These are phyloP conservation scores for Rostratula benghalensis DNA, from an alignment of 2,113 vertebrate species.

Conservation along the genomic window DNA sequence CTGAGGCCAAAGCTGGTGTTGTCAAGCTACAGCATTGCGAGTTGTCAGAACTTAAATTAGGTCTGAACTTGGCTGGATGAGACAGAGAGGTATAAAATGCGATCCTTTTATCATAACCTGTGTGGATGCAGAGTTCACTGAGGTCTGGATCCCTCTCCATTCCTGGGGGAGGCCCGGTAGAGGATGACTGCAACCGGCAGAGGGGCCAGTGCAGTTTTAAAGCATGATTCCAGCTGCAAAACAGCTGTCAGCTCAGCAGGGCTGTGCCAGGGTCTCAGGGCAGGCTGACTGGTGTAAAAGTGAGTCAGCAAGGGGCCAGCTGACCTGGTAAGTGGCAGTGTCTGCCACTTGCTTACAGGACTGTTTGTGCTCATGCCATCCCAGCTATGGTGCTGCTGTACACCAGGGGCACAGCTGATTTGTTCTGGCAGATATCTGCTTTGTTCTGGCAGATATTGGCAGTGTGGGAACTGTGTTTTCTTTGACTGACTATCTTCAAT, in stretches of 20 bases:
- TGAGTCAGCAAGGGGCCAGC: neutral
- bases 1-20: neutral
- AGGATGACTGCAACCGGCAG: neutral
- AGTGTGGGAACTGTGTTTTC: neutral
- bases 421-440: neutral
- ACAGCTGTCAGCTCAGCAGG: neutral
- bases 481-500: neutral
- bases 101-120: neutral
- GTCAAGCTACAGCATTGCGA: neutral
- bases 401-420: too few species aligned
- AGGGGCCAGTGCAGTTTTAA: neutral
- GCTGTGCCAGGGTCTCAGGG: neutral
- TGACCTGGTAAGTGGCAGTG: neutral
- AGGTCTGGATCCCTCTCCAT: neutral
- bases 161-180: neutral
- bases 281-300: neutral
- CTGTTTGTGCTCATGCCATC: neutral
- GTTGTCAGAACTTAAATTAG: neutral
- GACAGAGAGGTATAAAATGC: neutral
- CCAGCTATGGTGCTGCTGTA: neutral
- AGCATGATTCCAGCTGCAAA: neutral
- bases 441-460: neutral
- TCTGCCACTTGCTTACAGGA: accelerated
- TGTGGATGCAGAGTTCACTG: neutral
- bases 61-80: neutral